These are phyloP conservation scores for Pseudotriccus pelzelni DNA, from an alignment of 2,797 vertebrate species.

Conservation along the genomic window DNA sequence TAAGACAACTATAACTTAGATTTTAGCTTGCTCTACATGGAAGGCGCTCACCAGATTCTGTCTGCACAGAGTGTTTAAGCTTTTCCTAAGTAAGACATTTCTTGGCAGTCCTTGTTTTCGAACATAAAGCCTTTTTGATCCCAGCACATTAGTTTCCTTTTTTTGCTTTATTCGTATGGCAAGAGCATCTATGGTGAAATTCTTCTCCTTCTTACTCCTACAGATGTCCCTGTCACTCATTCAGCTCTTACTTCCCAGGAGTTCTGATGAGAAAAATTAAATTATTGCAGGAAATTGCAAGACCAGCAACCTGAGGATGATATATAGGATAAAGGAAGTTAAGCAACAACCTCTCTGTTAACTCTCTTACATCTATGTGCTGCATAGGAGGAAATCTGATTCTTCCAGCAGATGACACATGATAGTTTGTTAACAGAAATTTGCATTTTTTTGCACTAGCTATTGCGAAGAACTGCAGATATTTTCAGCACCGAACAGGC, in stretches of 20 bases:
- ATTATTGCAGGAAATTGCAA: background rate
- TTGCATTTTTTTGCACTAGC: background rate
- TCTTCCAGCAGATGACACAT: background rate
- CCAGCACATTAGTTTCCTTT: conserved; percentile 12
- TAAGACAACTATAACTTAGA: background rate
- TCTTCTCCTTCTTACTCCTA: background rate
- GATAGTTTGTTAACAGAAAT: background rate
- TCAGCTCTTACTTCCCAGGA: background rate
- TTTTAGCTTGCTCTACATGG: background rate
- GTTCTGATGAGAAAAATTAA: background rate
- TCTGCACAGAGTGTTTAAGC: background rate
- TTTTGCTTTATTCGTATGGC: background rate
- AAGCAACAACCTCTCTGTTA: background rate
- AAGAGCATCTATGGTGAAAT: background rate
- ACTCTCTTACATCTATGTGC: background rate
- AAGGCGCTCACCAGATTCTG: background rate
- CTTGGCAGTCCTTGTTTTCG: conserved; percentile 10
- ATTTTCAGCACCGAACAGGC: background rate
- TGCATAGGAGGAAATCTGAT: background rate
- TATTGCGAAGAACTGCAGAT: background rate
- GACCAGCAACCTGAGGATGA: background rate
- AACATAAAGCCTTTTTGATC: background rate
- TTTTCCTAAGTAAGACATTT: conserved; percentile 6
- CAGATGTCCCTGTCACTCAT: conserved; percentile 32
- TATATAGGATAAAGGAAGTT: background rate